Percentiles rank a stretch among this genome's conserved stretches.
Evolutionary conservation across 2,113 vertebrate genomes (phyloP).

Genomic region (Tragelaphus scriptus): DNA sequence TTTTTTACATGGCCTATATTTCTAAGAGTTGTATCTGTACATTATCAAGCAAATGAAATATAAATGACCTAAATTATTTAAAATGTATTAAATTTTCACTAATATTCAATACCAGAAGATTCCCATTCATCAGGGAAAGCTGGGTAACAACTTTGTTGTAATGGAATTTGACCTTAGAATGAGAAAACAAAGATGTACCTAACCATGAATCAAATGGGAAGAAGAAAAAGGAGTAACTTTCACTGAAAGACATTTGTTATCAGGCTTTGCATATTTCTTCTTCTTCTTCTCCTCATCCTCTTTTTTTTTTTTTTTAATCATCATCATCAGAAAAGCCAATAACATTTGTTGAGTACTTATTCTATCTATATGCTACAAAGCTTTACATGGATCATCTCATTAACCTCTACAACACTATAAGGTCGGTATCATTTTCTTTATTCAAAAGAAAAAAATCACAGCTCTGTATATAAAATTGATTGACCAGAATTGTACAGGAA

Average conservation of each 20-base stretch:
- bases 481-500: neutral
- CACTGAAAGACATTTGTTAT: neutral
- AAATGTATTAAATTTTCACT: neutral
- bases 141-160: neutral
- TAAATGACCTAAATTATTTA: neutral
- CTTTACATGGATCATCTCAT: neutral
- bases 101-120: neutral
- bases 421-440: neutral
- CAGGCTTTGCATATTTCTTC: neutral
- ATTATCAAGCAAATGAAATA: neutral
- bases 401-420: neutral
- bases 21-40: neutral
- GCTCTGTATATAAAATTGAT: neutral
- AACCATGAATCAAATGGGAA: neutral
- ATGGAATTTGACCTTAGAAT: neutral
- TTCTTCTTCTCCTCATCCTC: neutral
- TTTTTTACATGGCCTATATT: neutral
- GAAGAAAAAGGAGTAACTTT: neutral
- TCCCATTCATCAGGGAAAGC: neutral
- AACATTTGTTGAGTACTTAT: neutral
- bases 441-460: neutral
- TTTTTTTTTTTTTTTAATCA: neutral
- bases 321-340: neutral
- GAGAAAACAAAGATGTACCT: neutral
- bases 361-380: neutral